A percentile compares a stretch with the other conserved stretches of the same genome.
Evolutionary conservation across 2,113 vertebrate genomes (phyloP).

Genomic region (Orycteropus afer): DNA sequence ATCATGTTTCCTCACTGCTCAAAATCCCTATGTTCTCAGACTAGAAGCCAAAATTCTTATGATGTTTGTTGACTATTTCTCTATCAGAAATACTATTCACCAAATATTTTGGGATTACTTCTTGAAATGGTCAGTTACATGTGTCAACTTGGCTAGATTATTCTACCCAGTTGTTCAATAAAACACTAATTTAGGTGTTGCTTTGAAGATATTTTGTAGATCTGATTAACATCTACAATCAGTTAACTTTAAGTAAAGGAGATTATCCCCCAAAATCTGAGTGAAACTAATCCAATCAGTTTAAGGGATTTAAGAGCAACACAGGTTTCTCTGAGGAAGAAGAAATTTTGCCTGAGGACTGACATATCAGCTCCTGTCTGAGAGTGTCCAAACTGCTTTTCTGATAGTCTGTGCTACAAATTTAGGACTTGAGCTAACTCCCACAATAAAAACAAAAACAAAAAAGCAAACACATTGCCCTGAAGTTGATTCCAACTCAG

Average conservation of each 20-base stretch:
- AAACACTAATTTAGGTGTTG: too few relatives aligned
- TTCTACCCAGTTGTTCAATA: neutral
- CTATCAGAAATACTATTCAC: neutral
- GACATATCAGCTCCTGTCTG: neutral
- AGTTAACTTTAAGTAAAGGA: constrained; percentile 13
- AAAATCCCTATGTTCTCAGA: too few relatives aligned
- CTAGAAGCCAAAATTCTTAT: too few relatives aligned
- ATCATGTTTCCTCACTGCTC: neutral
- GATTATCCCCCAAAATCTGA: constrained; percentile 53
- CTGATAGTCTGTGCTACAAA: neutral
- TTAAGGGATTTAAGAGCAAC: neutral
- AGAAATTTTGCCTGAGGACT: neutral
- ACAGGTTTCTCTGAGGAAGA: neutral
- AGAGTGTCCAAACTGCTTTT: neutral
- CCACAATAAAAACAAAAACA: too few relatives aligned
- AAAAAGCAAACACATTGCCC: too few relatives aligned
- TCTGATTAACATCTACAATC: too few relatives aligned
- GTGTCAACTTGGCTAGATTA: neutral
- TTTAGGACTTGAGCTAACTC: neutral
- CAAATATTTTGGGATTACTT: neutral
- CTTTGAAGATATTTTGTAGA: too few relatives aligned
- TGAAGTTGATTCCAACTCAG: too few relatives aligned
- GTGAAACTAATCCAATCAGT: neutral
- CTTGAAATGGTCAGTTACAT: neutral
- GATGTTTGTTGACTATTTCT: neutral